Conservation (phyloP, 2,888 invertebrate species). For the Drosophila anceps region DNA sequence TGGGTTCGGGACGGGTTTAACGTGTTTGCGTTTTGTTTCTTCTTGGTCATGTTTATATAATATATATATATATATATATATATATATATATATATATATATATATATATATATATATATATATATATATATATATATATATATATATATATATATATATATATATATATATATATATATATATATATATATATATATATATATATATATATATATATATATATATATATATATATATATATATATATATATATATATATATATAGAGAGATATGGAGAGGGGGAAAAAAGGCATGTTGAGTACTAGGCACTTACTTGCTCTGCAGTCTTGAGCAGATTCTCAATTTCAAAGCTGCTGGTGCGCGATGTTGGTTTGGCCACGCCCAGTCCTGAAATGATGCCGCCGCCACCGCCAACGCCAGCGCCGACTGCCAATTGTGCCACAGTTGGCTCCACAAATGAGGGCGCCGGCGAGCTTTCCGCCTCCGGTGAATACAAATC, state of each 20-base stretch:
- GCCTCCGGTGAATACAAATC: slow-evolving; percentile 90
- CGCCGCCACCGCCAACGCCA: slow-evolving; percentile 57
- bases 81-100: slow-evolving; percentile 4
- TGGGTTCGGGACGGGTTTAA: slow-evolving; percentile 42
- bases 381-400: slow-evolving; percentile 55
- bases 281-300: slow-evolving; percentile 19
- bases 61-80: slow-evolving; percentile 13
- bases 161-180: slow-evolving; percentile 35
- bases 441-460: slow-evolving; percentile 84
- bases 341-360: slow-evolving; percentile 97
- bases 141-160: slow-evolving; percentile 31
- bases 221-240: slow-evolving; percentile 32
- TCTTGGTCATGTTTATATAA: slow-evolving; percentile 61
- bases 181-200: slow-evolving; percentile 34
- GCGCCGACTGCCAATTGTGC: slow-evolving; percentile 57
- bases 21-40: slow-evolving; percentile 74
- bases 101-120: slow-evolving; percentile 11
- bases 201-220: slow-evolving; percentile 34
- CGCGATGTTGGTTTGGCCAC: slow-evolving; percentile 90
- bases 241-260: slow-evolving; percentile 14
- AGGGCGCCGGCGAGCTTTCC: slow-evolving; percentile 87
- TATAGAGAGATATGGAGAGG: not conserved
- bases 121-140: slow-evolving; percentile 11
- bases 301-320: slow-evolving; percentile 86
- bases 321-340: slow-evolving; percentile 93